Conservation (phyloP, 1,140 invertebrate genomes). For the Lasioglossum baleicum region DNA sequence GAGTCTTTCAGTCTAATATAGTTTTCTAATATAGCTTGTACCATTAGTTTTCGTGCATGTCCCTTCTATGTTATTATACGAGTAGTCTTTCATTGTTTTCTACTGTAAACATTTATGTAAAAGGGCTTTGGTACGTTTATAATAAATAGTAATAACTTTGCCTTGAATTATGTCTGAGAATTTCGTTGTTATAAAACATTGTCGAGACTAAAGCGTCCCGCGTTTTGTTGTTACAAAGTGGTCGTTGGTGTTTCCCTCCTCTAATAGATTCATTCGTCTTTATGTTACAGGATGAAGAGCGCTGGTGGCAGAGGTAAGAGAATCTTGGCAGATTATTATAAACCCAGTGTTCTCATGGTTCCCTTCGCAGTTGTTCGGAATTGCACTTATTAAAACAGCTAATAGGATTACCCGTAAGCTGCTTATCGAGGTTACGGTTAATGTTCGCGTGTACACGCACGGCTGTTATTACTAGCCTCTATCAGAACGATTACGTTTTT, state of each 20-base stretch:
- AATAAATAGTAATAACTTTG: no score
- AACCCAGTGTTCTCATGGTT: neutral
- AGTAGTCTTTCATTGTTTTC: no score
- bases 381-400: neutral
- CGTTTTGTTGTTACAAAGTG: neutral
- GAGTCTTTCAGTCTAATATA: no score
- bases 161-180: no score
- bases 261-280: slow-evolving; percentile 42
- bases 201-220: neutral
- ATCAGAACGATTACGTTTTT: neutral
- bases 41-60: no score
- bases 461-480: slow-evolving; percentile 14
- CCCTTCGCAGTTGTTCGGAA: neutral
- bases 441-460: neutral
- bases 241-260: neutral
- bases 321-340: neutral
- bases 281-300: slow-evolving; percentile 76
- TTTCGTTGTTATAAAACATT: neutral
- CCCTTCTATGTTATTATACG: no score
- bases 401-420: slow-evolving; percentile 20
- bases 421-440: slow-evolving; percentile 10
- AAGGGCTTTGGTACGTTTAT: no score
- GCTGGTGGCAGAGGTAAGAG: slow-evolving; percentile 75
- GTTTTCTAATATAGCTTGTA: no score
- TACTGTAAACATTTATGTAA: no score